These are phyloP conservation scores for Diacarnus erythraeanus DNA, from an alignment of 37 sponge, comb jelly and placozoan species.

Conservation along the genomic window DNA sequence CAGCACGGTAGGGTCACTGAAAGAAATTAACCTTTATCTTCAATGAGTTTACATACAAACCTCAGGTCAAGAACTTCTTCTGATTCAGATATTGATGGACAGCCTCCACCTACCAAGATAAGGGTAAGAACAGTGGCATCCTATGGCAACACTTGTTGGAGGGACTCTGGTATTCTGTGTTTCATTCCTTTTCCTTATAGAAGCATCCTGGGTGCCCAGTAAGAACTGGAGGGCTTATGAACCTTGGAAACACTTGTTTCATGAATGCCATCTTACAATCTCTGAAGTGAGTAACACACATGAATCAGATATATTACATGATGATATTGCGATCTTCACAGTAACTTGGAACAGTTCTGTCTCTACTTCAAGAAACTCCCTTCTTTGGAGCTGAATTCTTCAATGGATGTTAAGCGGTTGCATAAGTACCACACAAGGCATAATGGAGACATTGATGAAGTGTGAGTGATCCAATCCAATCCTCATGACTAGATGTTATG, in stretches of 20 bases:
- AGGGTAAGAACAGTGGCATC: neutral
- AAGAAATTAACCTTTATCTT: too few species aligned
- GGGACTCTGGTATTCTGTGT: too few species aligned
- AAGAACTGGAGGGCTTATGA: conserved; percentile 55
- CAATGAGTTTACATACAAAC: too few species aligned
- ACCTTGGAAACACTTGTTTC: conserved; percentile 84
- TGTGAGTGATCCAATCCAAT: conserved; percentile 15
- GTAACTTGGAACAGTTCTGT: conserved; percentile 64
- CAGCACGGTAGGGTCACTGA: too few species aligned
- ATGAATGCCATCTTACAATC: conserved; percentile 83
- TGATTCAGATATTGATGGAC: neutral
- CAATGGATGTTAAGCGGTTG: neutral
- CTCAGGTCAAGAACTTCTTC: neutral
- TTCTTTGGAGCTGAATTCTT: conserved; percentile 8
- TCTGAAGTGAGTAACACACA: conserved; percentile 43
- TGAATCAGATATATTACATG: neutral
- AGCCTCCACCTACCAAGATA: conserved; percentile 5
- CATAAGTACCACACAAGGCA: conserved; percentile 58
- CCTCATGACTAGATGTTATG: neutral
- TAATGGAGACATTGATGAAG: conserved; percentile 24
- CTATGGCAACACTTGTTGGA: neutral
- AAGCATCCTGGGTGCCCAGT: conserved; percentile 4
- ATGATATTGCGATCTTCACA: conserved; percentile 2
- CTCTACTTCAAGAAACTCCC: conserved; percentile 53
- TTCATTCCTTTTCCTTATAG: neutral